These are phyloP conservation scores for Festucalex cinctus DNA, from an alignment of 2,113 vertebrate species.

Conservation along the genomic window DNA sequence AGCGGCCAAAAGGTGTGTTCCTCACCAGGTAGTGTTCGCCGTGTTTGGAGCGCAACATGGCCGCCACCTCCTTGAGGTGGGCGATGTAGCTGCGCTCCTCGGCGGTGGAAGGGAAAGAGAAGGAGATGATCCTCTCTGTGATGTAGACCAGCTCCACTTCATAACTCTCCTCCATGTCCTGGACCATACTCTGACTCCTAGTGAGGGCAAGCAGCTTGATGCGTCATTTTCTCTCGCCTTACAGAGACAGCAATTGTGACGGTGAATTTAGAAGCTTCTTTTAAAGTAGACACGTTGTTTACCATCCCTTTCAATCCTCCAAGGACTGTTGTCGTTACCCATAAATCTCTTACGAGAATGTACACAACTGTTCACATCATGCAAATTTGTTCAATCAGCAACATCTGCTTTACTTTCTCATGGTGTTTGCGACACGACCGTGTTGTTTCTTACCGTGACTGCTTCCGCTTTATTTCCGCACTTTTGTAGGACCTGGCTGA, in stretches of 20 bases:
- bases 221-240: background rate
- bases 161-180: constrained; percentile 85
- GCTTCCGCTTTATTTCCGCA: constrained; percentile 77
- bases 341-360: background rate
- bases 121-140: constrained; percentile 88
- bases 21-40: constrained; percentile 91
- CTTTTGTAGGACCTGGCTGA: constrained; percentile 83
- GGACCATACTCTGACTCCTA: constrained; percentile 79
- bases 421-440: background rate
- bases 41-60: constrained; percentile 94
- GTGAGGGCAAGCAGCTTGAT: background rate
- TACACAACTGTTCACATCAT: background rate
- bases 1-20: background rate
- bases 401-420: background rate
- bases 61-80: constrained; percentile 89
- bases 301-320: background rate
- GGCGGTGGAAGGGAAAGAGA: constrained; percentile 79
- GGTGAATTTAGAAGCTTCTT: background rate
- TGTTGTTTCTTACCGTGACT: constrained; percentile 75
- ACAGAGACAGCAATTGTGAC: too few relatives aligned
- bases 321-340: background rate
- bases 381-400: too few relatives aligned
- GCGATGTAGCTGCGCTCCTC: constrained; percentile 84
- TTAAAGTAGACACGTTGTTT: too few relatives aligned
- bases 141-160: constrained; percentile 91